Base-by-base conservation (phyloP, 2,888 invertebrate species). In the Lepidonotus clava region DNA sequence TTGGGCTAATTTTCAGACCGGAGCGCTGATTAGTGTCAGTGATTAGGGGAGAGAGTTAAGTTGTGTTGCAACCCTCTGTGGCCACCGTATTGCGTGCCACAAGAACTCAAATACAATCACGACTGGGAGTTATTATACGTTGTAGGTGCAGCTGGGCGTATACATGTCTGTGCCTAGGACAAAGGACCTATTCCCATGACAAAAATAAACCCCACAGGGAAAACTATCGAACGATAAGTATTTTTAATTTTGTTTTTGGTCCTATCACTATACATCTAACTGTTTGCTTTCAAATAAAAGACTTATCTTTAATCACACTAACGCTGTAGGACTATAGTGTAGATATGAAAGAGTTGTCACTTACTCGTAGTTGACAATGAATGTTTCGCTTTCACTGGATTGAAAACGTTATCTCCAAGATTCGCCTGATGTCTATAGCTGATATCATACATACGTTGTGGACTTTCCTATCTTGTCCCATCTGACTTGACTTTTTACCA, bases 71-170 rank as follows among this genome's bases (percentile, higher is more conserved):
- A n/a, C n/a, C n/a, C n/a, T n/a, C 8, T 46, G 8, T 18, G 46
- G 18, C 46, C 46, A 46, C 46, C 46, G 46, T 18, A 18, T 46
- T 11, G 46, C 18, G 8, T 46, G 61, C 61, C 24, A 61, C 61
- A 61, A 61, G 61, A 28, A 61, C 28, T 61, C 61, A 61, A 61
- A 61, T 61, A 61, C 61, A 61, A 61, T 61, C 61, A 61, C 61
- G 24, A 28, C 61, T 18, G 28, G 61, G 28, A 61, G 28, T 61
- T 61, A 61, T 61, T 61, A 53, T 53, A 53, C n/a, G 21, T 18
- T 24, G 21, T 24, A 61, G 28, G 61, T 28, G 61, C 61, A 61
- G 61, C 61, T 61, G 61, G 24, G 61, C 61, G 53, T 28, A 61
- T 24, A 61, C 28, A 61, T 61, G 24, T 28, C 24, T 61, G 61